Conservation (phyloP, 2,113 vertebrate genomes). For the Ceuthmochares aereus region DNA sequence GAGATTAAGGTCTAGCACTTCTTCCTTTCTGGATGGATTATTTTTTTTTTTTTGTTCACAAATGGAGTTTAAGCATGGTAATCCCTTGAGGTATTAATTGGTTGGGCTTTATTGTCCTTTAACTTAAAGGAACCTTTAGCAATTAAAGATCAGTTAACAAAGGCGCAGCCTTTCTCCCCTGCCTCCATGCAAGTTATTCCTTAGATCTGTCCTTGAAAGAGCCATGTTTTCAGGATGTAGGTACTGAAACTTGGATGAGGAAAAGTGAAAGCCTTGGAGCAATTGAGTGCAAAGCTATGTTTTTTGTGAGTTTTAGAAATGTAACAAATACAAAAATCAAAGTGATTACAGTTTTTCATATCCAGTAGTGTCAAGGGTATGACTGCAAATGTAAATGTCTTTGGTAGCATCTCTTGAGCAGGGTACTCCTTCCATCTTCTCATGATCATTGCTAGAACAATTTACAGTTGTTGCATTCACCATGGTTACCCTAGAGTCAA, state of each 20-base stretch:
- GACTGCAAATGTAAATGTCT: neutral
- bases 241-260: neutral
- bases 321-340: neutral
- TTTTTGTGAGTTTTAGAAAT: neutral
- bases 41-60: neutral
- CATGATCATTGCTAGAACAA: neutral
- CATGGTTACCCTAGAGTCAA: neutral
- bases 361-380: neutral
- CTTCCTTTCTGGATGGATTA: neutral
- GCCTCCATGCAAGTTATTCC: neutral
- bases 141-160: neutral
- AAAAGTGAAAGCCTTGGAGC: neutral
- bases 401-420: neutral
- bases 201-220: neutral
- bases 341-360: neutral
- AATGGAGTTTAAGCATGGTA: neutral
- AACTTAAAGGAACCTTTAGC: neutral
- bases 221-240: neutral
- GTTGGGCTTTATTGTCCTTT: neutral
- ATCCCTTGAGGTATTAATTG: neutral
- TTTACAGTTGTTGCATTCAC: neutral
- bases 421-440: neutral
- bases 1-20: neutral
- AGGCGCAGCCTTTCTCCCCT: neutral
- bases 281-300: neutral